A percentile compares a stretch with the other conserved stretches of the same genome.
These are phyloP conservation scores for Montipora capricornis DNA, from an alignment of 64 coral and sea anemone genomes.

Conservation along the genomic window DNA sequence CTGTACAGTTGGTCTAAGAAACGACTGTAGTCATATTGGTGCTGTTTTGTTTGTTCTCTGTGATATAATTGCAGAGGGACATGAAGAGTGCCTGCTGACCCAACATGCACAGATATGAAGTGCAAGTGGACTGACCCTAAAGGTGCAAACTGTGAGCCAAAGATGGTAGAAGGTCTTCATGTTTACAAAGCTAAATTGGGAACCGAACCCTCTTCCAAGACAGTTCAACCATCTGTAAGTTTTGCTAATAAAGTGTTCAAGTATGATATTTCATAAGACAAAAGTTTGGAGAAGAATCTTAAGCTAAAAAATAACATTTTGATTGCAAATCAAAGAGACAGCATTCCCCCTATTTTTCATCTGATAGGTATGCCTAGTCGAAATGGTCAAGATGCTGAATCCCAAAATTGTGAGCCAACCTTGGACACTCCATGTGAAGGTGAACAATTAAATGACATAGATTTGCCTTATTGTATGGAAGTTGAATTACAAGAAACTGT, in stretches of 20 bases:
- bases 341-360: constrained; percentile 42
- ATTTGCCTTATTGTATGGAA: constrained; percentile 33
- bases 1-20: constrained; percentile 43
- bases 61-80: constrained; percentile 52
- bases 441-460: constrained; percentile 27
- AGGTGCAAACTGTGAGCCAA: constrained; percentile 66
- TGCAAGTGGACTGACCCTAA: constrained; percentile 52
- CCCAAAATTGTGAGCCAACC: background rate
- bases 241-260: constrained; percentile 25
- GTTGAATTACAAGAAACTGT: constrained; percentile 47
- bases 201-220: constrained; percentile 41
- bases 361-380: constrained; percentile 1
- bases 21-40: constrained; percentile 49
- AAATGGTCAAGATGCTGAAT: background rate
- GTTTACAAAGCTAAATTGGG: constrained; percentile 68
- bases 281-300: constrained; percentile 40
- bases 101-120: constrained; percentile 53
- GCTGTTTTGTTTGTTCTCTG: constrained; percentile 53
- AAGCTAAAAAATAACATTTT: constrained; percentile 57
- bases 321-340: constrained; percentile 25
- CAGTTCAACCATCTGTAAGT: constrained; percentile 31
- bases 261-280: background rate
- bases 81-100: constrained; percentile 21
- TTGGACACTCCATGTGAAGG: background rate
- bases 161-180: constrained; percentile 60